Conservation (phyloP, 2,797 vertebrate genomes). For the Rhyacichthys aspro region DNA sequence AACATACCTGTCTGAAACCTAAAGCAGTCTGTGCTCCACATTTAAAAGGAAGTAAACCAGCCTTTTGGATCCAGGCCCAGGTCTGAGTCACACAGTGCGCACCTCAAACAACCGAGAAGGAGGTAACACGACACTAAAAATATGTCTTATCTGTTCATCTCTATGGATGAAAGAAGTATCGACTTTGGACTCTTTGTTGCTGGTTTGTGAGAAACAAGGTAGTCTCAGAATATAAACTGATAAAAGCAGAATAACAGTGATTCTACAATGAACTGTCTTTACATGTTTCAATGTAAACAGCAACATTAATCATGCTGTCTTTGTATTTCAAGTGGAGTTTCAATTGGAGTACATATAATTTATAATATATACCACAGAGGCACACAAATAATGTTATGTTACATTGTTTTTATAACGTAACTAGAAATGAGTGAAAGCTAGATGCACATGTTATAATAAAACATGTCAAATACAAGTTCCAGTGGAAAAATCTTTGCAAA, state of each 20-base stretch:
- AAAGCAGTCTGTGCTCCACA: conserved; percentile 15
- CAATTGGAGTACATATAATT: too few species aligned
- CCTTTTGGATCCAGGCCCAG: conserved; percentile 26
- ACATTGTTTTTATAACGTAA: too few species aligned
- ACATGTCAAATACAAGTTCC: too few species aligned
- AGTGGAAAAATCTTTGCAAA: too few species aligned
- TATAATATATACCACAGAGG: too few species aligned
- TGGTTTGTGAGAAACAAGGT: conserved; percentile 12
- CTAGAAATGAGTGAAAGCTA: too few species aligned
- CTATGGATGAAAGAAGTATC: conserved; percentile 23
- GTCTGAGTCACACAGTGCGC: conserved; percentile 28
- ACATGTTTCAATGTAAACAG: too few species aligned
- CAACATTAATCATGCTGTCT: too few species aligned
- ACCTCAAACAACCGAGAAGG: conserved; percentile 28
- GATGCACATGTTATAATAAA: too few species aligned
- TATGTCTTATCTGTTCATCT: conserved; percentile 50
- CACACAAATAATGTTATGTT: too few species aligned
- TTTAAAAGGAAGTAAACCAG: conserved; percentile 5
- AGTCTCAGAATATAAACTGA: conserved; percentile 8
- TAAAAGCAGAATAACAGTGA: background rate
- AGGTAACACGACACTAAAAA: conserved; percentile 46
- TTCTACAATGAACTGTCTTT: background rate
- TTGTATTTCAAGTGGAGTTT: too few species aligned
- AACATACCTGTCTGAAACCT: conserved; percentile 10
- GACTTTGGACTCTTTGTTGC: conserved; percentile 31